Percentiles rank a stretch among this genome's conserved stretches.
Conservation (phyloP, 2,113 vertebrate species). For the Lagenorhynchus albirostris region DNA sequence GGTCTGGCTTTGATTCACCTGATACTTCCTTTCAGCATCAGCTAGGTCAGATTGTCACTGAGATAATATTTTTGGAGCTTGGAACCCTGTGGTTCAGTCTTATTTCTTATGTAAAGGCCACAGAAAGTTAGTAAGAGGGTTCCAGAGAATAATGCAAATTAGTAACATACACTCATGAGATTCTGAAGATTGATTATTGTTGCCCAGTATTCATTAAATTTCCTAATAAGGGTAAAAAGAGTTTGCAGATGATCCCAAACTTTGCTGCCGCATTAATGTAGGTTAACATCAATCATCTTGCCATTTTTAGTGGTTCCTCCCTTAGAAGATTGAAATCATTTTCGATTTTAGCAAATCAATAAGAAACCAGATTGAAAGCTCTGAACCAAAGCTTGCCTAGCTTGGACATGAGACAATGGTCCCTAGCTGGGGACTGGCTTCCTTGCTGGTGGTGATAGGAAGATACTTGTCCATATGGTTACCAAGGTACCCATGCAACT, state of each 20-base stretch:
- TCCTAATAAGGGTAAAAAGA: neutral
- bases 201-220: neutral
- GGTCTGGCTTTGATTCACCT: neutral
- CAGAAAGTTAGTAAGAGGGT: neutral
- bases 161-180: neutral
- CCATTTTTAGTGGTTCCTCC: neutral
- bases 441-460: neutral
- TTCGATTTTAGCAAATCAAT: neutral
- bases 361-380: neutral
- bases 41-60: neutral
- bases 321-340: neutral
- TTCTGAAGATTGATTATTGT: neutral
- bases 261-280: neutral
- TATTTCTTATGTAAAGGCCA: neutral
- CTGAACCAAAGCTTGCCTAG: neutral
- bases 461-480: neutral
- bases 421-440: neutral
- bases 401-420: neutral
- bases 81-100: neutral
- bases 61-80: neutral
- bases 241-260: neutral
- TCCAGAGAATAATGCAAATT: neutral
- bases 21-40: neutral
- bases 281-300: neutral
- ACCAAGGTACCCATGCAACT: neutral